Percentiles rank a stretch among this genome's conserved stretches.
phyloP scores from a whole-genome alignment of 2,888 invertebrate genomes.

The Apantesis nais region DNA sequence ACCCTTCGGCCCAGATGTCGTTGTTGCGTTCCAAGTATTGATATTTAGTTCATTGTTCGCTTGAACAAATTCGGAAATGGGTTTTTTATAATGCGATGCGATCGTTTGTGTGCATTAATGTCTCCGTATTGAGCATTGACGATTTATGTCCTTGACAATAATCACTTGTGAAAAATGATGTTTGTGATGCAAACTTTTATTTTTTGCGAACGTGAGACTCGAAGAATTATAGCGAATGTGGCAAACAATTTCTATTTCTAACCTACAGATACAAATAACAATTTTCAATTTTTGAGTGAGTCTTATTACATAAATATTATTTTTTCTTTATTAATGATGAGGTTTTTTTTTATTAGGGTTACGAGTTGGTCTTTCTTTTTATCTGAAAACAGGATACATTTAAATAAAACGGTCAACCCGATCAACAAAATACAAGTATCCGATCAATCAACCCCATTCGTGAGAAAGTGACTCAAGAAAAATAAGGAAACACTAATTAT shows the following conservation, averaged over 20 bases:
- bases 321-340: background rate
- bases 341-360: background rate
- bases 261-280: background rate
- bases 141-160: slow-evolving; percentile 52
- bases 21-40: slow-evolving; percentile 68
- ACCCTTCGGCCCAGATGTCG: slow-evolving; percentile 75
- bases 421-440: slow-evolving; percentile 47
- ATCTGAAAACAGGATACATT: slow-evolving; percentile 43
- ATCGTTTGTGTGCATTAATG: slow-evolving; percentile 63
- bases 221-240: background rate
- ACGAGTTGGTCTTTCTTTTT: slow-evolving; percentile 3
- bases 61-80: slow-evolving; percentile 72
- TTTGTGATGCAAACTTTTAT: slow-evolving; percentile 49
- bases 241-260: slow-evolving; percentile 5
- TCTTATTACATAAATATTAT: background rate
- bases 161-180: slow-evolving; percentile 51
- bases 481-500: slow-evolving; percentile 79
- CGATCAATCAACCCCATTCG: slow-evolving; percentile 77
- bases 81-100: slow-evolving; percentile 68
- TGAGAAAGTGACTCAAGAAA: slow-evolving; percentile 74
- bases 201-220: slow-evolving; percentile 34
- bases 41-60: slow-evolving; percentile 69
- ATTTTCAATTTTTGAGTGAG: background rate
- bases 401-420: slow-evolving; percentile 48
- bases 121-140: slow-evolving; percentile 53